Percentiles rank a stretch among this genome's conserved stretches.
These are phyloP conservation scores for Candoia aspera DNA, from an alignment of 2,113 vertebrate genomes.

Conservation along the genomic window DNA sequence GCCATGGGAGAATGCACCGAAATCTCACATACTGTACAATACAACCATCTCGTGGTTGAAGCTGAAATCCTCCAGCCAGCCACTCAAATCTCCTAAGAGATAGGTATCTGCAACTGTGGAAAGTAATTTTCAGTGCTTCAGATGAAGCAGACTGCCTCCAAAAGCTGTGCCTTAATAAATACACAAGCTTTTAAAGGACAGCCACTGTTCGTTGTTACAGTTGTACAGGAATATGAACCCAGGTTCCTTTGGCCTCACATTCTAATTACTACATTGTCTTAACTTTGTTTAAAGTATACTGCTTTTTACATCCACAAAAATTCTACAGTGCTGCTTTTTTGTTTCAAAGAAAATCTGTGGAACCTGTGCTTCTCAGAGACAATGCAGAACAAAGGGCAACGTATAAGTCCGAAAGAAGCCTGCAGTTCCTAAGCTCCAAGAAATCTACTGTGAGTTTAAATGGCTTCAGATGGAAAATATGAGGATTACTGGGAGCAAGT, in stretches of 20 bases:
- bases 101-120: neutral
- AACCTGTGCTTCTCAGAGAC: conserved; percentile 51
- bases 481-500: conserved; percentile 61
- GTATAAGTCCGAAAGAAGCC: conserved; percentile 59
- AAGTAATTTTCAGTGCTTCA: neutral
- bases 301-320: neutral
- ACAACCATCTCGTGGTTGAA: neutral
- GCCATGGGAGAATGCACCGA: neutral
- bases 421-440: conserved; percentile 37
- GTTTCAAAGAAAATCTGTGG: neutral
- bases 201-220: neutral
- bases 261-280: neutral
- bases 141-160: neutral
- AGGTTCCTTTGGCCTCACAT: conserved; percentile 1
- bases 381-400: conserved; percentile 41
- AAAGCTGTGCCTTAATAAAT: neutral
- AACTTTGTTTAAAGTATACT: conserved; percentile 13
- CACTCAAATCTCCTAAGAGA: neutral
- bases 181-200: neutral
- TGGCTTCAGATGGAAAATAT: conserved; percentile 64
- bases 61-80: neutral
- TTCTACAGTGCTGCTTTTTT: neutral
- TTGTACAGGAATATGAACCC: neutral
- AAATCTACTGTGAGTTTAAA: conserved; percentile 57
- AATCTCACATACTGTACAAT: neutral